Base-by-base conservation (phyloP, 2,888 invertebrate species). In the Rhogogaster chlorosoma region DNA sequence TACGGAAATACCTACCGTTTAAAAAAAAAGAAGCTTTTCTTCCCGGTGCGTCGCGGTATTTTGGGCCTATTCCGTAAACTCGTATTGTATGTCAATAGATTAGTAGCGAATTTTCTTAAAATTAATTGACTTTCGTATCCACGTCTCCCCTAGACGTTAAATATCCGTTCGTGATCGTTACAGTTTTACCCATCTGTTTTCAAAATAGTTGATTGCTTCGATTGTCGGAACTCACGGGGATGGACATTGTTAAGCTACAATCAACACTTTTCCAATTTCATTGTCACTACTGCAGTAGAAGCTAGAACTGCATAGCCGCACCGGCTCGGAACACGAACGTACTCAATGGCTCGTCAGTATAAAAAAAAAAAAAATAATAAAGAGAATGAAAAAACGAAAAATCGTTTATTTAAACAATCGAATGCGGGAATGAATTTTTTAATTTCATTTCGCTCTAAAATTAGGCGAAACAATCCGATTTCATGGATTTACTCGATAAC, bases 191-290 rank as follows among this genome's bases (percentile, higher is more conserved):
- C 36, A n/a, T 15, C 15, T 77, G 9, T 22, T 80, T 80, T 36
- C 61, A 49, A 80, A 80, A 80, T 61, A 80, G 80, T 80, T 80
- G 80, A 80, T 80, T 80, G 80, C 80, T 80, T 80, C 80, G 80
- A 80, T 80, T 80, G 61, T 80, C 61, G 61, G 61, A 77, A 29
- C 49, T 32, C 49, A n/a, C 32, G 45, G 42, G 49, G 29, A 77
- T 29, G 49, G 29, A 77, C 49, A 61, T 80, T 80, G 80, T 80
- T 57, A 61, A 80, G 38, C 80, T 80, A 36, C 80, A 80, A 61
- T 80, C 80, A 80, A 80, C 80, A 80, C 80, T 80, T 80, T 80
- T 80, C 38, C 80, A 80, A 80, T 80, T 80, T 61, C 80, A 80
- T 80, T 80, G 80, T 80, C 57, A 57, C 80, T 22, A n/a, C 26